These are phyloP conservation scores for Opisthograptis luteolata DNA, from an alignment of 2,888 invertebrate genomes.

Conservation along the genomic window DNA sequence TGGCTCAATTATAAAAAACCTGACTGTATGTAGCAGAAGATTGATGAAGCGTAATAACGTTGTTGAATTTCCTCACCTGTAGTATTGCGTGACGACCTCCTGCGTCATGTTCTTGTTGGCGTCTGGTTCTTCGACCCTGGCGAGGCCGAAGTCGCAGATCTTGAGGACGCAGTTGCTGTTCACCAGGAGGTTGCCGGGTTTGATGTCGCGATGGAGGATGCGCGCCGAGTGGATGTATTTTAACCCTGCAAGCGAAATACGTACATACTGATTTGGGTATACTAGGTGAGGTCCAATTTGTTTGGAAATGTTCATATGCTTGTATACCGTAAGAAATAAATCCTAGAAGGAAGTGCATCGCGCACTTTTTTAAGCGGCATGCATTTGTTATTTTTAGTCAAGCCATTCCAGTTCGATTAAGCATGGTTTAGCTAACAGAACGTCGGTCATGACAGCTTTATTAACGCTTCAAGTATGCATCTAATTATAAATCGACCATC, in stretches of 20 bases:
- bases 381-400: not conserved
- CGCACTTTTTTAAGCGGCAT: too few species aligned
- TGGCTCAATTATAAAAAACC: too few species aligned
- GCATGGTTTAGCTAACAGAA: not conserved
- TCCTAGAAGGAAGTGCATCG: too few species aligned
- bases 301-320: not conserved
- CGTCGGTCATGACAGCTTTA: conserved; percentile 8
- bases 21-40: not conserved
- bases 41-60: not conserved
- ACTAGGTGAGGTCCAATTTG: not conserved
- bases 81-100: conserved; percentile 99
- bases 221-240: conserved; percentile 99
- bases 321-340: too few species aligned
- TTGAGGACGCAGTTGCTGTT: conserved; percentile 99
- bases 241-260: conserved; percentile 88
- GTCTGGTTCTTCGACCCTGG: conserved; percentile 98
- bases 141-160: conserved; percentile 99
- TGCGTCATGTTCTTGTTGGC: conserved; percentile 98
- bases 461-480: conserved; percentile 12
- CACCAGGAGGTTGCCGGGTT: conserved; percentile 99
- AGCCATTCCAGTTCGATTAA: not conserved
- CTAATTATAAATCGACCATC: conserved; percentile 13
- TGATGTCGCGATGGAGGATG: conserved; percentile 99
- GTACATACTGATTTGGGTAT: not conserved
- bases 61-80: conserved; percentile 77